These are phyloP conservation scores for Drosophila suzukii DNA, from an alignment of 1,140 invertebrate genomes.

Conservation along the genomic window DNA sequence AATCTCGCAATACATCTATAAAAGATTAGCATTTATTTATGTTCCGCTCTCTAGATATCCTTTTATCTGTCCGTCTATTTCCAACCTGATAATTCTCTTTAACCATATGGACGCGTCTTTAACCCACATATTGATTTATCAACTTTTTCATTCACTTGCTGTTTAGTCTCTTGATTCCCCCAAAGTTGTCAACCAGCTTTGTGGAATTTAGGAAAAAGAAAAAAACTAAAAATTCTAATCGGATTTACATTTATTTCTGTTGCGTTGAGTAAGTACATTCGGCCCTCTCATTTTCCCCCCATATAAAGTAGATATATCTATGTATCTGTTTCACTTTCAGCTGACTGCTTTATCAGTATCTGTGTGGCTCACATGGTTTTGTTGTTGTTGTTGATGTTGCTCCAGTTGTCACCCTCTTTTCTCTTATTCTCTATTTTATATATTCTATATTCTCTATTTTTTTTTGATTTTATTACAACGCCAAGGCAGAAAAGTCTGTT, in stretches of 20 bases:
- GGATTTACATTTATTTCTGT: conserved; percentile 65
- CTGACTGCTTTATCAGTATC: conserved; percentile 65
- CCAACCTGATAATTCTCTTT: neutral
- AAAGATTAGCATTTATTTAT: neutral
- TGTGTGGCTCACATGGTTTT: neutral
- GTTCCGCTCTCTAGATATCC: neutral
- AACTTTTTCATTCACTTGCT: conserved; percentile 29
- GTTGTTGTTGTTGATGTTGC: conserved; percentile 41
- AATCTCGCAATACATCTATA: neutral
- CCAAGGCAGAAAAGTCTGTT: conserved; percentile 75
- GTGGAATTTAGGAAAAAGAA: conserved; percentile 35
- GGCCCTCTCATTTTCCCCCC: neutral
- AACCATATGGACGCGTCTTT: conserved; percentile 20
- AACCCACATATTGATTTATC: conserved; percentile 29
- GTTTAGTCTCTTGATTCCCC: conserved; percentile 17
- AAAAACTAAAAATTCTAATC: conserved; percentile 73
- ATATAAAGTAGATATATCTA: neutral
- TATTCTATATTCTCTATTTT: conserved; percentile 47
- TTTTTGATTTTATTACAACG: conserved; percentile 79
- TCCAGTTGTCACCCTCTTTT: conserved; percentile 71
- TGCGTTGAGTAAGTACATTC: conserved; percentile 36
- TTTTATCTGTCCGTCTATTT: neutral
- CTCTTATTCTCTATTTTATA: conserved; percentile 47
- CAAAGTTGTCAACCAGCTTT: conserved; percentile 51
- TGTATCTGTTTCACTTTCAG: conserved; percentile 61